These are phyloP conservation scores for Psilanteris sp. DNA, from an alignment of 1,140 invertebrate genomes.

Conservation along the genomic window DNA sequence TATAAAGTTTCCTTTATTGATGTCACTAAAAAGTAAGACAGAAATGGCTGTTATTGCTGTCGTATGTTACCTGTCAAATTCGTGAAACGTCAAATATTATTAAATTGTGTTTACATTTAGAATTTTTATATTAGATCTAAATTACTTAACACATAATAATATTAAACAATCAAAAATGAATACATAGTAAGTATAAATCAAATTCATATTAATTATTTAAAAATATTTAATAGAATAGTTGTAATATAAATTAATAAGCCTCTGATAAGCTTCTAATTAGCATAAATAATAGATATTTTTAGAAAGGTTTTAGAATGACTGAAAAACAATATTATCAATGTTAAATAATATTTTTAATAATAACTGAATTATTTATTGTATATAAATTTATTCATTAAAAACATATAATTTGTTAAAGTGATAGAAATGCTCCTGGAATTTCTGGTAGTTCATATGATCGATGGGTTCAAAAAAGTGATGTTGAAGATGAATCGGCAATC, in stretches of 20 bases:
- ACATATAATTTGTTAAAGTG: slow-evolving; percentile 26
- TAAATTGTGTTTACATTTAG: slow-evolving; percentile 25
- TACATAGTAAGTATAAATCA: slow-evolving; percentile 37
- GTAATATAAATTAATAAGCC: slow-evolving; percentile 18
- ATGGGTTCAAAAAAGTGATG: slow-evolving; percentile 56
- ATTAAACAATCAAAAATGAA: slow-evolving; percentile 38
- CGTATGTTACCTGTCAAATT: slow-evolving; percentile 54
- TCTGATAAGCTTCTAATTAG: slow-evolving; percentile 44
- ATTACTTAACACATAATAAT: not conserved
- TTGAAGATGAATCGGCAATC: slow-evolving; percentile 74
- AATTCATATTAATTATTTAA: too few species aligned
- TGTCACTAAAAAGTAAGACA: slow-evolving; percentile 1
- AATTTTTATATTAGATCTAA: slow-evolving; percentile 19
- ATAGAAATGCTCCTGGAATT: slow-evolving; percentile 51
- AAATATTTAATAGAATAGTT: too few species aligned
- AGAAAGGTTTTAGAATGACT: too few species aligned
- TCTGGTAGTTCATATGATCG: slow-evolving; percentile 60
- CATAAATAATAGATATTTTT: slow-evolving; percentile 29
- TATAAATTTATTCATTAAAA: not conserved
- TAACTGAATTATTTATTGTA: too few species aligned
- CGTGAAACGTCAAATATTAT: slow-evolving; percentile 43
- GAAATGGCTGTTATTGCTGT: slow-evolving; percentile 46
- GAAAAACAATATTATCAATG: not conserved
- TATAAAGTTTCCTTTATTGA: slow-evolving; percentile 2
- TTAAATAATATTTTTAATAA: too few species aligned